phyloP scores from a whole-genome alignment of 2,113 vertebrate genomes.

The Melospiza georgiana region DNA sequence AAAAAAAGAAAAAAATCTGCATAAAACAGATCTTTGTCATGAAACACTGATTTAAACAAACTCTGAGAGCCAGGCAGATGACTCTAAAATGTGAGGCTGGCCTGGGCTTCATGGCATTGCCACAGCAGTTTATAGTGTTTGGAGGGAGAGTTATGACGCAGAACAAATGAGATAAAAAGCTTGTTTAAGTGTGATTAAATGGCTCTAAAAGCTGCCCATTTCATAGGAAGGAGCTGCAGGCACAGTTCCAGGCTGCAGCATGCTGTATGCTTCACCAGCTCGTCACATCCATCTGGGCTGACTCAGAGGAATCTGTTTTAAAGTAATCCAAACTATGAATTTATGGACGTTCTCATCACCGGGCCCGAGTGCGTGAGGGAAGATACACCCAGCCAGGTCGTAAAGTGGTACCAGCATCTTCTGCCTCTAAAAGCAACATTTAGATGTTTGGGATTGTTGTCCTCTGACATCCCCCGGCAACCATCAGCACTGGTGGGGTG shows the following conservation, averaged over 20 bases:
- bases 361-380: not conserved
- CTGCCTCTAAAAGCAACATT: not conserved
- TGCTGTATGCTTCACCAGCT: slow-evolving; percentile 5
- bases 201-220: slow-evolving; percentile 41
- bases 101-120: not conserved
- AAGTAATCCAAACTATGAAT: slow-evolving; percentile 2
- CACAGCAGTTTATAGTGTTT: slow-evolving; percentile 23
- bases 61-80: slow-evolving; percentile 8
- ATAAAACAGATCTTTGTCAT: not conserved
- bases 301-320: slow-evolving; percentile 50
- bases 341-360: not conserved
- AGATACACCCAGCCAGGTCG: slow-evolving; percentile 1
- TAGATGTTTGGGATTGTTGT: not conserved
- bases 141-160: slow-evolving; percentile 44
- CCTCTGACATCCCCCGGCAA: not conserved
- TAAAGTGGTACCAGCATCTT: not conserved
- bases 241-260: not conserved
- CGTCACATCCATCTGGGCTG: slow-evolving; percentile 14
- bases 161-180: slow-evolving; percentile 61
- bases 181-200: slow-evolving; percentile 42
- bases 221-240: slow-evolving; percentile 27
- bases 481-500: not conserved
- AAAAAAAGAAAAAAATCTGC: not conserved
- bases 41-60: not conserved
- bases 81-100: not conserved